Evolutionary conservation across 2,113 vertebrate species (phyloP), one percentile per base, ranked within the genome.

Genomic region (Amphiprion ocellaris): DNA sequence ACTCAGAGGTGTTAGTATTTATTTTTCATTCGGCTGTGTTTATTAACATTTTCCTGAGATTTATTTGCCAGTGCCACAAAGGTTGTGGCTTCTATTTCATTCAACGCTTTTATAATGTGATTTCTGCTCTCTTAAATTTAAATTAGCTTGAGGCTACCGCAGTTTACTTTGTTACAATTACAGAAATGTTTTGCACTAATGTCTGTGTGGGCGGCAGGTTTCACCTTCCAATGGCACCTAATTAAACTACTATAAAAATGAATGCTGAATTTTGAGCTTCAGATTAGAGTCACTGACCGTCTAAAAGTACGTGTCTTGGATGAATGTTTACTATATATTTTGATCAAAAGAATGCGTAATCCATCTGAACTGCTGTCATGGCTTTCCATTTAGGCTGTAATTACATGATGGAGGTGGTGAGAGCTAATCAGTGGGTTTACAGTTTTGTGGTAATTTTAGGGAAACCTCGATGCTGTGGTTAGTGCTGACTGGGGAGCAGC

Each of bases 261-360:
- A 53, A 71, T 63, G 30, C 7, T 58, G 12, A 33, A 39, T 49
- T 66, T 14, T 60, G 52, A 47, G 19, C 11, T 67, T 73, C 21
- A 74, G 30, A 71, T 68, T 61, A 12, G 46, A 75, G 30, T 52
- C 21, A 15, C n/a, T 77, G 16, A 78, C 5, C 28, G 37, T 77
- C 28, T 37, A 24, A 54, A 70, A 56, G 44, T 54, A 10, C 30
- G 44, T 41, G 23, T 60, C 24, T 37, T 39, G 2, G 2, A 11
- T 26, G 19, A 71, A 73, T 54, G n/a, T 21, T 67, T 26, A 50
- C 17, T 46, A 21, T 60, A 7, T 55, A 12, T 41, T 81, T 19
- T 86, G 69, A 91, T 87, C 66, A 73, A 78, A 84, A 63, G 56
- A 69, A 26, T 10, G 62, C 60, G 16, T 55, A 77, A 84, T 82